phyloP scores from a whole-genome alignment of 2,797 vertebrate species.

The Neomorphus geoffroyi region DNA sequence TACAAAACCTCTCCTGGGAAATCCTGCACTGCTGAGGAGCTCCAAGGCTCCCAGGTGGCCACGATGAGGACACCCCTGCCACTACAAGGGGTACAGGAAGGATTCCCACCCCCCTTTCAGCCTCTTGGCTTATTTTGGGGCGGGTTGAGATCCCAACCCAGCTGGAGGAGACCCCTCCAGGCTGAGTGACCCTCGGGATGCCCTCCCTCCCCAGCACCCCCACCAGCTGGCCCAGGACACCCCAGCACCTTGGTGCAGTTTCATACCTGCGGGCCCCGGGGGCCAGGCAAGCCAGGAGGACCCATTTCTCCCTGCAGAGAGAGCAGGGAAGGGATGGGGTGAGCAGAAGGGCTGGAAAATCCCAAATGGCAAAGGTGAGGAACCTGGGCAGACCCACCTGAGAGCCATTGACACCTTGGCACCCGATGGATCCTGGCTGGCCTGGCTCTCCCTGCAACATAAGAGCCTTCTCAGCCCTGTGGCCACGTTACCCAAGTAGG shows the following conservation, averaged over 20 bases:
- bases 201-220: neutral
- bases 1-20: neutral
- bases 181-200: neutral
- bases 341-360: accelerated
- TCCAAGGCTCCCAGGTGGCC: accelerated
- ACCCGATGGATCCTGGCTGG: slow-evolving; percentile 77
- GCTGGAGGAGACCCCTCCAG: accelerated
- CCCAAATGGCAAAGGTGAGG: accelerated
- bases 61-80: neutral
- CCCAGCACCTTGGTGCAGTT: accelerated
- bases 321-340: neutral
- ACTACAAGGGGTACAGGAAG: accelerated
- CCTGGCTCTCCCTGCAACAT: slow-evolving; percentile 79
- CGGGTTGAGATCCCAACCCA: neutral
- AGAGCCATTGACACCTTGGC: slow-evolving; percentile 84
- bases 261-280: slow-evolving; percentile 80
- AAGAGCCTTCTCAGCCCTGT: neutral
- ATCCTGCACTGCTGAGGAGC: accelerated
- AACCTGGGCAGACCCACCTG: slow-evolving; percentile 71
- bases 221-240: neutral
- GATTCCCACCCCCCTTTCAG: neutral
- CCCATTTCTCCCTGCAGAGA: slow-evolving; percentile 83
- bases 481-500: accelerated
- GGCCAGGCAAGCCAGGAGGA: slow-evolving; percentile 78
- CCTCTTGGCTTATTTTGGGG: neutral